Evolutionary conservation across 2,888 invertebrate genomes (phyloP).

Genomic region (Patella depressa): DNA sequence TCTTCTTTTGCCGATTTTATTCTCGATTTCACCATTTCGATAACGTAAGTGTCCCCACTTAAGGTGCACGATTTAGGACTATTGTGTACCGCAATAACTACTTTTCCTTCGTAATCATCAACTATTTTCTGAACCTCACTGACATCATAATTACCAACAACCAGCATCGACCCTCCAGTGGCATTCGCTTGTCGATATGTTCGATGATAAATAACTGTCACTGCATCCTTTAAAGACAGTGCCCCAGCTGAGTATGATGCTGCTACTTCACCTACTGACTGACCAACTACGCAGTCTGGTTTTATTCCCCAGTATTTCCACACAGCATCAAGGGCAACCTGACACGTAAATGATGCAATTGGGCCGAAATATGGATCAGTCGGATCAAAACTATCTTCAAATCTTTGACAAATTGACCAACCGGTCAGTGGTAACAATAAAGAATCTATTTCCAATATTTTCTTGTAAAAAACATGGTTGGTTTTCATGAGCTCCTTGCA

Average conservation of each 20-base stretch:
- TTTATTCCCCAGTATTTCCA: constrained; percentile 43
- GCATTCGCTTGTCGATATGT: constrained; percentile 40
- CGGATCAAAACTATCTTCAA: constrained; percentile 31
- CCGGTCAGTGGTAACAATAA: constrained; percentile 20
- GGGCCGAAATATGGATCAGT: constrained; percentile 41
- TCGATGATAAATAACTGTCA: constrained; percentile 52
- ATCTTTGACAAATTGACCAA: constrained; percentile 31
- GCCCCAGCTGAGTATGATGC: constrained; percentile 44
- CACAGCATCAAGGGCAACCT: constrained; percentile 40
- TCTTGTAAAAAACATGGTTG: constrained; percentile 31
- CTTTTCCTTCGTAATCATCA: constrained; percentile 20
- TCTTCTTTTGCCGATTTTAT: constrained; percentile 21
- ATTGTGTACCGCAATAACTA: constrained; percentile 40
- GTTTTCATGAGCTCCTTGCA: constrained; percentile 36
- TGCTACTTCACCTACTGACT: constrained; percentile 54
- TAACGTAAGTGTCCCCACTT: constrained; percentile 40
- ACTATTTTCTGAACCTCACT: constrained; percentile 38
- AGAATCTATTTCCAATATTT: constrained; percentile 34
- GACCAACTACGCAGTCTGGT: constrained; percentile 46
- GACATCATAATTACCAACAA: constrained; percentile 39
- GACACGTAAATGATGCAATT: constrained; percentile 47
- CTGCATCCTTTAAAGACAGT: constrained; percentile 45
- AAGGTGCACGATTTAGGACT: constrained; percentile 37
- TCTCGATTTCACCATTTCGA: constrained; percentile 35
- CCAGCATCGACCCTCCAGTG: constrained; percentile 49